Conservation (phyloP, 2,113 vertebrate genomes). For the Pavo muticus region DNA sequence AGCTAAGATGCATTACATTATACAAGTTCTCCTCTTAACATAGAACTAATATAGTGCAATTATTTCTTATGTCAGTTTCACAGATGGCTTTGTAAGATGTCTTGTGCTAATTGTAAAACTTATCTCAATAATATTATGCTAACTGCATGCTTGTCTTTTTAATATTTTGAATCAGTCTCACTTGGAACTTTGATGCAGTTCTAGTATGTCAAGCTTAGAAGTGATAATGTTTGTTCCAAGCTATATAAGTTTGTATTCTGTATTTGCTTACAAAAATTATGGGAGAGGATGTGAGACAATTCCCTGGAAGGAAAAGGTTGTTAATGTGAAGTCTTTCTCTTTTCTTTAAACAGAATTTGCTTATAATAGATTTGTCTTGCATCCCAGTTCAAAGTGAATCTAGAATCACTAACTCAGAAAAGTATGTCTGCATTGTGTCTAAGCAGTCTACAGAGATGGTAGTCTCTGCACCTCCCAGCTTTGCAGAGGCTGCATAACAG, state of each 20-base stretch:
- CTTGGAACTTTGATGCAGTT: background rate
- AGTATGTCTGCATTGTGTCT: background rate
- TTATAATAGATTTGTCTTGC: background rate
- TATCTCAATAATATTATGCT: background rate
- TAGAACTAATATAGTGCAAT: background rate
- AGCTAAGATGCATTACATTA: background rate
- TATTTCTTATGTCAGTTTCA: background rate
- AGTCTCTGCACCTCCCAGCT: background rate
- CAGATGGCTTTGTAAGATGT: background rate
- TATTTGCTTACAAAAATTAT: background rate
- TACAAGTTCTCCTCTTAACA: background rate
- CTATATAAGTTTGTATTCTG: background rate
- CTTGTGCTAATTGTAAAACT: background rate
- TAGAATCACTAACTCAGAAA: background rate
- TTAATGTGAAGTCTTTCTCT: background rate
- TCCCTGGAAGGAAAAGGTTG: background rate
- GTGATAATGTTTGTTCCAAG: background rate
- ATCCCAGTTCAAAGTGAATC: background rate
- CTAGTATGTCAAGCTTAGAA: background rate
- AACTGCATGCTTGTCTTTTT: background rate
- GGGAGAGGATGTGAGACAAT: background rate
- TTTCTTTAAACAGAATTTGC: background rate
- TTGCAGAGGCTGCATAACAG: background rate
- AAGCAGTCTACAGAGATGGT: background rate
- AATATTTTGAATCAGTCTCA: background rate